A percentile compares a stretch with the other conserved stretches of the same genome.
Evolutionary conservation across 2,797 vertebrate genomes (phyloP).

Genomic region (Darevskia mixta): DNA sequence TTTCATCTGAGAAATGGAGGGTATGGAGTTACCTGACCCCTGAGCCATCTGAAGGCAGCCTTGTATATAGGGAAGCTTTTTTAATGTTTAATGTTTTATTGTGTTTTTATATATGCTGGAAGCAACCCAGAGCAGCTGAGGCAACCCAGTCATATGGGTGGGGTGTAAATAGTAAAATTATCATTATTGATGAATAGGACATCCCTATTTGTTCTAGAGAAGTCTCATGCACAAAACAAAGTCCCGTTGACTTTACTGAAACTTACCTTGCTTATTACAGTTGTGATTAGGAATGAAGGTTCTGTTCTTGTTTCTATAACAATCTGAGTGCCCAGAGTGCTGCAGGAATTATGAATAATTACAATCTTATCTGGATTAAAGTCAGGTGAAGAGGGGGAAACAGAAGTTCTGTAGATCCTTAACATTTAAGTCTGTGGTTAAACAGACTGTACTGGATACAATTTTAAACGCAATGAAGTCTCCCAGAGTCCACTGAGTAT

Average conservation of each 20-base stretch:
- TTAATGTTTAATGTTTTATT: too few relatives aligned
- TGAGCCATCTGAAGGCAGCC: too few relatives aligned
- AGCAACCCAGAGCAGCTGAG: too few relatives aligned
- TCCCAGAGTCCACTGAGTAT: conserved; percentile 23
- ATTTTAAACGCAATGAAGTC: too few relatives aligned
- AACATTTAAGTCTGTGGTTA: conserved; percentile 49
- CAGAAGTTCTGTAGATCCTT: conserved; percentile 42
- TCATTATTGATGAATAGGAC: too few relatives aligned
- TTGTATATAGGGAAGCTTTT: too few relatives aligned
- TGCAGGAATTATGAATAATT: not conserved
- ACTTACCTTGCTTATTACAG: not conserved
- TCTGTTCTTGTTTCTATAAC: not conserved
- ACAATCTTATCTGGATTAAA: not conserved
- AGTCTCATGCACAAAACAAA: not conserved
- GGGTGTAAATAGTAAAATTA: too few relatives aligned
- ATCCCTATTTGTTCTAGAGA: not conserved
- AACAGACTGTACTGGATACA: conserved; percentile 15
- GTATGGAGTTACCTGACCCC: too few relatives aligned
- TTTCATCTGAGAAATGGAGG: too few relatives aligned
- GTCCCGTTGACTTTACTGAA: not conserved
- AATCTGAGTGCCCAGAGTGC: not conserved
- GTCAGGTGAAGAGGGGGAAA: not conserved
- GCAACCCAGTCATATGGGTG: too few relatives aligned
- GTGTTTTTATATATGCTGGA: too few relatives aligned
- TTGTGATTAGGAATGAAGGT: not conserved